A percentile compares a stretch with the other conserved stretches of the same genome.
Conservation (phyloP, 2,113 vertebrate species). For the Siniperca knerii region DNA sequence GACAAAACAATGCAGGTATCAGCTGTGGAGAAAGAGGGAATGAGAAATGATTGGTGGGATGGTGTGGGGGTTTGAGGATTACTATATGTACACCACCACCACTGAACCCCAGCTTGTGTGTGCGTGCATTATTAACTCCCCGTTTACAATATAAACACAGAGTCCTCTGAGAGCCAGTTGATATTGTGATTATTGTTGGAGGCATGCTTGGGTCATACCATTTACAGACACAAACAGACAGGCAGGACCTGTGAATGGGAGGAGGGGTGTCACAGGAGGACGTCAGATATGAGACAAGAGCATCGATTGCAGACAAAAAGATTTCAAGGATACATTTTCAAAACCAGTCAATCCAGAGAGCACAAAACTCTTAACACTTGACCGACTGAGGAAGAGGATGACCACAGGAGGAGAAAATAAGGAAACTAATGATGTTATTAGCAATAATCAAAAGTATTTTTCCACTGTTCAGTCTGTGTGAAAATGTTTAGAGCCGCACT, state of each 20-base stretch:
- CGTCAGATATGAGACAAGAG: constrained; percentile 25
- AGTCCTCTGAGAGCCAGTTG: constrained; percentile 51
- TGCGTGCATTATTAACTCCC: constrained; percentile 56
- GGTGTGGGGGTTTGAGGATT: constrained; percentile 4
- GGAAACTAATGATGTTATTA: not conserved
- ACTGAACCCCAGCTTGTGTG: constrained; percentile 18
- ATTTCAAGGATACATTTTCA: not conserved
- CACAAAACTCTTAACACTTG: not conserved
- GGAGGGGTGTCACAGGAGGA: not conserved
- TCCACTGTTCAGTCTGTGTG: not conserved
- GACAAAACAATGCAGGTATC: not conserved
- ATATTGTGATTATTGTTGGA: constrained; percentile 69
- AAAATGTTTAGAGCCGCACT: not conserved
- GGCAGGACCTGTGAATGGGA: not conserved
- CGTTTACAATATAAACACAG: constrained; percentile 6
- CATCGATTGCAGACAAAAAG: not conserved
- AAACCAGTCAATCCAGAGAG: not conserved
- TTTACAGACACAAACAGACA: constrained; percentile 53
- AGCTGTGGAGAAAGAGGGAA: not conserved
- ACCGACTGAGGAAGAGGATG: too few species aligned
- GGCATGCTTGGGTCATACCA: constrained; percentile 60
- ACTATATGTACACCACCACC: not conserved
- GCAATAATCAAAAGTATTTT: not conserved
- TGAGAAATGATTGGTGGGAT: constrained; percentile 10
- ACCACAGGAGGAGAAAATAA: not conserved